Conservation (phyloP, 1,140 invertebrate genomes). For the Centruroides vittatus region DNA sequence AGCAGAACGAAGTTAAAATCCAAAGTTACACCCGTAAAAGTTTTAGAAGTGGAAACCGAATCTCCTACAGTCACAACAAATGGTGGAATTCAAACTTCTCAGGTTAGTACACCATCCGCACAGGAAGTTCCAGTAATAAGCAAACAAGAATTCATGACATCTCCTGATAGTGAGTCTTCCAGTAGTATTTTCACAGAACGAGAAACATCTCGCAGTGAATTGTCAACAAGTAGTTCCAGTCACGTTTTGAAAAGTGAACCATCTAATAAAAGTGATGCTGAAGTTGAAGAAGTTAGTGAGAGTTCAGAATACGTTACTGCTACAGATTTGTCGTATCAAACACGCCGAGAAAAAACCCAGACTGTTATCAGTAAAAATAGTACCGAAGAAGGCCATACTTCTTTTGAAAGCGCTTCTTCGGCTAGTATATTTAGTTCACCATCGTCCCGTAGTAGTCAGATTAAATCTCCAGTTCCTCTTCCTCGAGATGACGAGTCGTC, state of each 20-base stretch:
- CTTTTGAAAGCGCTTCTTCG: slow-evolving; percentile 5
- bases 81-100: no score
- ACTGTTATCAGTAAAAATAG: neutral
- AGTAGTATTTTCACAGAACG: slow-evolving; percentile 26
- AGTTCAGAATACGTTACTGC: slow-evolving; percentile 78
- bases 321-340: slow-evolving; percentile 27
- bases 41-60: no score
- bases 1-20: no score
- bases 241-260: slow-evolving; percentile 25
- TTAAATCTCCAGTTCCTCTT: neutral
- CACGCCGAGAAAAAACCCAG: slow-evolving; percentile 41
- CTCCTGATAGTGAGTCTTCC: slow-evolving; percentile 27
- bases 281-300: slow-evolving; percentile 56
- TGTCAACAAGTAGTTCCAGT: slow-evolving; percentile 17
- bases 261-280: slow-evolving; percentile 35
- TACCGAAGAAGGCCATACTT: slow-evolving; percentile 7
- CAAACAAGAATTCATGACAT: slow-evolving; percentile 12
- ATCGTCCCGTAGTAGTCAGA: slow-evolving; percentile 7
- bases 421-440: slow-evolving; percentile 12
- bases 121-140: slow-evolving; percentile 8
- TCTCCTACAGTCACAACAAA: no score
- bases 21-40: no score
- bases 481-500: slow-evolving; percentile 14
- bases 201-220: slow-evolving; percentile 22
- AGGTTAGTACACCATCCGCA: no score